Conservation (phyloP, 2,113 vertebrate genomes). For the Thermophis baileyi region DNA sequence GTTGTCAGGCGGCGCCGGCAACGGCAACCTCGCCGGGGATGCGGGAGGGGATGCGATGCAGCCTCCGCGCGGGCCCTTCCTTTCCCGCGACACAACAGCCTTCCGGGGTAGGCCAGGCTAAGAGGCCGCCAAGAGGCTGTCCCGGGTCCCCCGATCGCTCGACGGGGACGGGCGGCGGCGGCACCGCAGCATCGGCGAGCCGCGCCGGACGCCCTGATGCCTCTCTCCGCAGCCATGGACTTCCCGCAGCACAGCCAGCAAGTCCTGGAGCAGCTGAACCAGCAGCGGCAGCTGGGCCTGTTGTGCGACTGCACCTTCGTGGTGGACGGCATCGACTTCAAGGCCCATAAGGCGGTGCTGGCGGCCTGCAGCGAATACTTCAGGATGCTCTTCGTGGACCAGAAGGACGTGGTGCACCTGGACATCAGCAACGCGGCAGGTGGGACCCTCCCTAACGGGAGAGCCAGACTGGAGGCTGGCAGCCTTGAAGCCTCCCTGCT, state of each 20-base stretch:
- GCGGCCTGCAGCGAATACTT: conserved; percentile 95
- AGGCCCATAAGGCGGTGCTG: conserved; percentile 94
- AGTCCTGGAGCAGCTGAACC: conserved; percentile 92
- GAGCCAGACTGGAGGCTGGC: too few relatives aligned
- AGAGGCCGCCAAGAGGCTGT: neutral
- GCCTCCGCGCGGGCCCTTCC: too few relatives aligned
- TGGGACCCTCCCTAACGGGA: conserved; percentile 27
- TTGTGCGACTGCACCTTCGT: conserved; percentile 98
- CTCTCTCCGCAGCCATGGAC: conserved; percentile 79
- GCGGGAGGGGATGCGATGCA: neutral
- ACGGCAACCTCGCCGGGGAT: neutral
- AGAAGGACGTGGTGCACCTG: conserved; percentile 96
- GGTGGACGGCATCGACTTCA: conserved; percentile 94
- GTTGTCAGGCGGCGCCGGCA: neutral
- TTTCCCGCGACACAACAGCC: neutral
- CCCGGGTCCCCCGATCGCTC: neutral
- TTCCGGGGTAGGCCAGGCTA: neutral
- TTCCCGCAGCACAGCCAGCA: conserved; percentile 94
- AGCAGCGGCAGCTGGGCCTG: conserved; percentile 88
- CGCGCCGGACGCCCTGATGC: neutral
- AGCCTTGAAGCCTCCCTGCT: neutral
- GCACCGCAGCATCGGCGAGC: neutral
- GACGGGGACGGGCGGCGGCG: too few relatives aligned
- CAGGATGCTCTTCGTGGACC: conserved; percentile 91
- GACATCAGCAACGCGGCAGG: conserved; percentile 98